Percentiles rank a stretch among this genome's conserved stretches.
phyloP scores from a whole-genome alignment of 1,140 invertebrate species.

The Diachasmimorpha longicaudata region DNA sequence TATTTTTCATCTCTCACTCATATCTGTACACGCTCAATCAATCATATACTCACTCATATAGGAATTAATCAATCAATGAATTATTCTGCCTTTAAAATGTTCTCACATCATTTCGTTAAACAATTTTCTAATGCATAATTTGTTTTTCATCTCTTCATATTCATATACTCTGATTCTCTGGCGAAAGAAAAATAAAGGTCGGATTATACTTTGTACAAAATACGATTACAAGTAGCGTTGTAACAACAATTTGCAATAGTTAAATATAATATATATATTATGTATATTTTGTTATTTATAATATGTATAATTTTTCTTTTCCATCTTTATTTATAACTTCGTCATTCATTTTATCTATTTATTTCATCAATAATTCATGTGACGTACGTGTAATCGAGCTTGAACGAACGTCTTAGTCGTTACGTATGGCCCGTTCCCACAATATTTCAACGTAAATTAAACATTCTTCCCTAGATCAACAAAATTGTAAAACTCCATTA shows the following conservation, averaged over 20 bases:
- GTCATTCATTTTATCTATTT: neutral
- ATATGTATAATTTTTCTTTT: slow-evolving; percentile 49
- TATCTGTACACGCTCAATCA: neutral
- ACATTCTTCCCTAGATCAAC: neutral
- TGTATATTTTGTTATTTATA: slow-evolving; percentile 36
- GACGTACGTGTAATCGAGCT: slow-evolving; percentile 35
- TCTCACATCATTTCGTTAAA: neutral
- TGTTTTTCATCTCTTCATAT: too few species aligned
- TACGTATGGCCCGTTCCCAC: neutral
- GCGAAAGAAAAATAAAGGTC: slow-evolving; percentile 55
- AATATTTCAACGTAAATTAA: neutral
- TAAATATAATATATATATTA: slow-evolving; percentile 51
- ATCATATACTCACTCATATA: neutral
- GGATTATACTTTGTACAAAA: slow-evolving; percentile 60
- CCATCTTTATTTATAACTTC: slow-evolving; percentile 38
- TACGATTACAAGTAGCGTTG: slow-evolving; percentile 60
- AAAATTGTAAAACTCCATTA: neutral
- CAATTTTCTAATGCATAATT: slow-evolving; percentile 19
- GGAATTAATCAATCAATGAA: neutral
- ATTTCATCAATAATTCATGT: slow-evolving; percentile 34
- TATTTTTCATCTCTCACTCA: neutral
- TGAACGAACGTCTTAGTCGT: slow-evolving; percentile 36
- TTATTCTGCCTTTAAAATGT: neutral
- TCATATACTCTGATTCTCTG: slow-evolving; percentile 42
- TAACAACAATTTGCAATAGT: slow-evolving; percentile 62